Evolutionary conservation across 2,113 vertebrate species (phyloP), one percentile per base, ranked within the genome.

Genomic region (Marmota monax): DNA sequence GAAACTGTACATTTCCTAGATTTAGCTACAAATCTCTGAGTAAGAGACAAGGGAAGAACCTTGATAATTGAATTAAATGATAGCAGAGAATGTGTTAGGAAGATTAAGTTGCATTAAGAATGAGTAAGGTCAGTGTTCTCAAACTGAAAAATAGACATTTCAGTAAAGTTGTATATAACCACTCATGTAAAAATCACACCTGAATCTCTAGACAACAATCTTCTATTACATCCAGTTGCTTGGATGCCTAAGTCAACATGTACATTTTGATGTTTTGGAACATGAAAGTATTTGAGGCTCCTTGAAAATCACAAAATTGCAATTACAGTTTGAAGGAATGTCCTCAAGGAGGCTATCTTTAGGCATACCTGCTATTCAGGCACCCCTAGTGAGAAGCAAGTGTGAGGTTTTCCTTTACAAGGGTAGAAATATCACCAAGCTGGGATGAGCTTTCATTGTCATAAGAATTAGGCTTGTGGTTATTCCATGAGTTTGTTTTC

Each of bases 61-160:
- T 90, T 56, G 72, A 48, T 77, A 67, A 65, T 76, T 94, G 70
- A 87, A 42, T 79, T 56, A 90, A 89, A 76, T 67, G n/a, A 14
- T n/a, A 94, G 20, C 48, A 83, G 32, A 90, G 17, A 88, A 65
- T 12, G 84, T 58, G 13, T 76, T 27, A 63, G 32, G 56, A 65
- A 84, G n/a, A 63, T 45, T 37, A 79, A 61, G 94, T 16, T 48
- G 61, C 16, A 22, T 29, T 18, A 7, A 27, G 37, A 79, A 61
- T 6, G 56, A 58, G 65, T 84, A 90, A 67, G 34, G 51, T 42
- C 5, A 87, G n/a, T 39, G 23, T 73, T 95, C 83, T 88, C 56
- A 82, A 90, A 73, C 1, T 48, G 58, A 93, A 69, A 70, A 88
- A 67, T 2, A 82, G 69, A 90, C 51, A 90, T 72, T 94, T 77